Evolutionary conservation across 1,140 invertebrate species (phyloP).

Genomic region (Drosophila triauraria): DNA sequence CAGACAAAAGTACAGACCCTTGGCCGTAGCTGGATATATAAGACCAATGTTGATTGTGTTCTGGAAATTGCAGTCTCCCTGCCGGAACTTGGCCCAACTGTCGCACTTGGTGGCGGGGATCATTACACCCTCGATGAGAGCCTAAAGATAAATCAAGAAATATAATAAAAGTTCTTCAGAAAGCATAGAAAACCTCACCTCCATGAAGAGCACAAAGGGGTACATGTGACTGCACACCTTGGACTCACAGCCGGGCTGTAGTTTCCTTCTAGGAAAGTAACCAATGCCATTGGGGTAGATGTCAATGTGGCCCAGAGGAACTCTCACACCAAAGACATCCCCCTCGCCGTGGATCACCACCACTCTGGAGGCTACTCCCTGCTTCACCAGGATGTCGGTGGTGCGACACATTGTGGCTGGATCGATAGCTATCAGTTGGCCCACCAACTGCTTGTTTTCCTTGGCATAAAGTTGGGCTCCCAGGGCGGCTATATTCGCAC

Average conservation of each 20-base stretch:
- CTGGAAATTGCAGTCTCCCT: conserved; percentile 68
- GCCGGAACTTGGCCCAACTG: conserved; percentile 76
- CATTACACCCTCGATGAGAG: conserved; percentile 73
- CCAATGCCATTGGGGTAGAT: conserved; percentile 83
- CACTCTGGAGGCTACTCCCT: conserved; percentile 56
- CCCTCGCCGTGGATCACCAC: conserved; percentile 75
- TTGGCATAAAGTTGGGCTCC: conserved; percentile 66
- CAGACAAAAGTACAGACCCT: conserved; percentile 73
- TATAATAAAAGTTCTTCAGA: not conserved
- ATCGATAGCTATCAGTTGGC: conserved; percentile 75
- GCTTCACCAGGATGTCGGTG: conserved; percentile 65
- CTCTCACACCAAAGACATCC: conserved; percentile 71
- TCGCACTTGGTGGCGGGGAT: conserved; percentile 82
- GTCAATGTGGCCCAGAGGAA: conserved; percentile 71
- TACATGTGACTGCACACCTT: conserved; percentile 82
- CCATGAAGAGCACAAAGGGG: conserved; percentile 79
- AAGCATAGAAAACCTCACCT: conserved; percentile 3
- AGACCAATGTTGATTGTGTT: conserved; percentile 75
- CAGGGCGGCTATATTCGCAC: conserved; percentile 75
- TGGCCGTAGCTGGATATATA: conserved; percentile 60
- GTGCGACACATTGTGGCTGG: conserved; percentile 80
- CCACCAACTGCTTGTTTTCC: conserved; percentile 50
- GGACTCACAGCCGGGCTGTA: conserved; percentile 74
- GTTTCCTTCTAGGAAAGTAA: conserved; percentile 68
- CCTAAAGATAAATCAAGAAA: conserved; percentile 1